Evolutionary conservation across 2,113 vertebrate species (phyloP).

Genomic region (Centrocercus urophasianus): DNA sequence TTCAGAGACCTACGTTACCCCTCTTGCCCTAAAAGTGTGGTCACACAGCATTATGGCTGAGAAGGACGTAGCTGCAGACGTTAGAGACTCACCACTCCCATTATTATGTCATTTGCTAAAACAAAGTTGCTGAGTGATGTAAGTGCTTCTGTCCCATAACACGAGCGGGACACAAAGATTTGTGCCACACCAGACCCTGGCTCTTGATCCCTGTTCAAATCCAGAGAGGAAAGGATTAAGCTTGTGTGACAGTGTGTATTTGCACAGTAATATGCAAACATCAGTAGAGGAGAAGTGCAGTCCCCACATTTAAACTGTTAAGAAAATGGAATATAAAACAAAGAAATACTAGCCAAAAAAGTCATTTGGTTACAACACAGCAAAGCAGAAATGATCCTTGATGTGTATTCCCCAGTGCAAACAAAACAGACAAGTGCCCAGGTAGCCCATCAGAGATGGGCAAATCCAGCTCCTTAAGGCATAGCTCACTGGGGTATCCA

Average conservation of each 20-base stretch:
- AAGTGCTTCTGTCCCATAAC: conserved; percentile 20
- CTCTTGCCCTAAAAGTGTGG: background rate
- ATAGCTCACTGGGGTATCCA: background rate
- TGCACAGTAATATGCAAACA: background rate
- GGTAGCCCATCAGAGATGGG: background rate
- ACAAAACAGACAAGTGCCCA: background rate
- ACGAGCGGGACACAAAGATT: background rate
- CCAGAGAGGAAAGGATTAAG: background rate
- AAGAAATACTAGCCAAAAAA: background rate
- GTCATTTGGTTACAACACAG: background rate
- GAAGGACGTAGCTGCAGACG: conserved; percentile 33
- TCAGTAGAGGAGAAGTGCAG: background rate
- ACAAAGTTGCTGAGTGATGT: conserved; percentile 43
- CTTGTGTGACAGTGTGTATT: background rate
- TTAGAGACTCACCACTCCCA: conserved; percentile 53
- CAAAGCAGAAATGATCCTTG: background rate
- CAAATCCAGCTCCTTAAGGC: background rate
- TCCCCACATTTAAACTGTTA: background rate
- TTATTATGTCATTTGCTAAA: conserved; percentile 57
- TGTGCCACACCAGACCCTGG: background rate
- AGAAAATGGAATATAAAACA: background rate
- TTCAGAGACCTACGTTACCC: background rate
- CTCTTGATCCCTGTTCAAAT: conserved; percentile 11
- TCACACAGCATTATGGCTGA: conserved; percentile 33
- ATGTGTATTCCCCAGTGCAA: accelerated